These are phyloP conservation scores for Limnodromus scolopaceus DNA, from an alignment of 2,797 vertebrate species.

Conservation along the genomic window DNA sequence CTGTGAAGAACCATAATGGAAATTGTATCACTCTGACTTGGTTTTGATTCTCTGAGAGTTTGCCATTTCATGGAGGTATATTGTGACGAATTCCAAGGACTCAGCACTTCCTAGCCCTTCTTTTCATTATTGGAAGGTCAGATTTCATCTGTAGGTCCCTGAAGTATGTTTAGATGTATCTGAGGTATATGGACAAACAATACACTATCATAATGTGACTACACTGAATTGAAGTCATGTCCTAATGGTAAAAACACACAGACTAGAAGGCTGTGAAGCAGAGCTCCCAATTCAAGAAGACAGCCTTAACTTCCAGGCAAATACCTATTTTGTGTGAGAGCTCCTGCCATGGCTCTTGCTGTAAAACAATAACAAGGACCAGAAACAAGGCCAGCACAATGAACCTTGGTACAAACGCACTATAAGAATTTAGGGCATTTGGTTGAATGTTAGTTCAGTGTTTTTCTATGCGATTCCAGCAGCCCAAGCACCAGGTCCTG, in stretches of 20 bases:
- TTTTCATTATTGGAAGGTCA: background rate
- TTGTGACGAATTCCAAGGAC: background rate
- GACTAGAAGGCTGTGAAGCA: background rate
- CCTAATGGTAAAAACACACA: background rate
- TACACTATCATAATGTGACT: background rate
- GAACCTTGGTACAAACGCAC: background rate
- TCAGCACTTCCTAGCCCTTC: background rate
- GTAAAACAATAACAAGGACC: background rate
- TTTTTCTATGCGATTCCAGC: background rate
- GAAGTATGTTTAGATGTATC: background rate
- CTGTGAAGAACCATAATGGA: background rate
- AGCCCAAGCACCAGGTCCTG: background rate
- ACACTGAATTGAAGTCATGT: background rate
- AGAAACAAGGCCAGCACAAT: background rate
- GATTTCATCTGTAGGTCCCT: background rate
- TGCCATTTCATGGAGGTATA: background rate
- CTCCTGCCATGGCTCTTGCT: background rate
- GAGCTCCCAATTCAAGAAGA: background rate
- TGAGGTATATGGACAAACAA: background rate
- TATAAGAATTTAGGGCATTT: background rate
- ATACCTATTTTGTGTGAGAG: background rate
- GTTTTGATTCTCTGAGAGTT: background rate
- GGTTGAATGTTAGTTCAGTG: background rate
- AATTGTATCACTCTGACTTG: background rate
- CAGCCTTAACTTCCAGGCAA: background rate